Evolutionary conservation across 2,888 invertebrate genomes (phyloP).

Genomic region (Lagria hirta): DNA sequence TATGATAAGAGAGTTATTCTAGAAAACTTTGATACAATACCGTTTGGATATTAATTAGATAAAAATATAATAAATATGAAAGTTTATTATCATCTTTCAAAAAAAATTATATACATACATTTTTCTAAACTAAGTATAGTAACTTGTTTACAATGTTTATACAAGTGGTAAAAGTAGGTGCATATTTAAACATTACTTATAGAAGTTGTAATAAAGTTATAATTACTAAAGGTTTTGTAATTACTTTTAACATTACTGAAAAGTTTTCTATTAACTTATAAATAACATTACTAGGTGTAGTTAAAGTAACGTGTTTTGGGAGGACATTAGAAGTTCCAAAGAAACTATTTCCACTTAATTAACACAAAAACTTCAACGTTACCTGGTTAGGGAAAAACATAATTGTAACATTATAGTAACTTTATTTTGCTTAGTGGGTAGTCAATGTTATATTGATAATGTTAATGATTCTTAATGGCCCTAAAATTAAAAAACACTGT

Average conservation of each 20-base stretch:
- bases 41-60: conserved; percentile 2
- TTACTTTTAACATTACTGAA: too few relatives aligned
- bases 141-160: too few relatives aligned
- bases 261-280: too few relatives aligned
- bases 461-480: conserved; percentile 19
- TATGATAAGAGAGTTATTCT: conserved; percentile 8
- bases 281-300: conserved; percentile 1
- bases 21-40: conserved; percentile 7
- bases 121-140: conserved; percentile 10
- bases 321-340: conserved; percentile 1
- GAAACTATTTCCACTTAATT: conserved; percentile 2
- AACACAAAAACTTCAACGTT: conserved; percentile 4
- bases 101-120: conserved; percentile 17
- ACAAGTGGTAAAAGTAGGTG: too few relatives aligned
- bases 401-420: conserved; percentile 6
- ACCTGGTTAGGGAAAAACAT: conserved; percentile 5
- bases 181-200: too few relatives aligned
- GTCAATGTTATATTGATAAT: conserved; percentile 9
- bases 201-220: too few relatives aligned
- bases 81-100: conserved; percentile 8
- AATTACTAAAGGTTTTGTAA: too few relatives aligned
- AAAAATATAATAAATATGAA: conserved; percentile 13
- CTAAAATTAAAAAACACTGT: conserved; percentile 21
- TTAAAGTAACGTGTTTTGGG: conserved; percentile 1
- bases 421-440: conserved; percentile 6